These are phyloP conservation scores for Xenus cinereus DNA, from an alignment of 2,113 vertebrate genomes.

Conservation along the genomic window DNA sequence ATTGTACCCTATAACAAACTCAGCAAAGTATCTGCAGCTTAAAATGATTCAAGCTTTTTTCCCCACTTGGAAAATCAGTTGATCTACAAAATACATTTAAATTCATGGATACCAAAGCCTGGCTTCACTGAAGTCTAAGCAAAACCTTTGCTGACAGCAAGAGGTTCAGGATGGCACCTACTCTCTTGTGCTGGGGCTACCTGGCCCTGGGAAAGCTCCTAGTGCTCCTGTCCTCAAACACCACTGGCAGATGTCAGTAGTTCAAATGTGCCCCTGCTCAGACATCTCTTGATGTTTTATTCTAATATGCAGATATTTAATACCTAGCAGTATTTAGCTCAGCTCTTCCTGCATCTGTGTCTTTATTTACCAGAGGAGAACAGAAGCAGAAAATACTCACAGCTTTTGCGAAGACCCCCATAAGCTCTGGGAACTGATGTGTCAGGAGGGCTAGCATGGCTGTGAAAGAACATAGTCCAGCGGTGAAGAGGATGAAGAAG, in stretches of 20 bases:
- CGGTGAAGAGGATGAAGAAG: slow-evolving; percentile 99
- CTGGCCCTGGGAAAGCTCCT: neutral
- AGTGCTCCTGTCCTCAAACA: neutral
- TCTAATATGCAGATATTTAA: neutral
- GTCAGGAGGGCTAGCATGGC: slow-evolving; percentile 98
- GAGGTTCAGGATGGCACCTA: neutral
- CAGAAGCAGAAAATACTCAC: slow-evolving; percentile 80
- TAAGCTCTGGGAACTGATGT: slow-evolving; percentile 98
- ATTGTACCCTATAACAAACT: neutral
- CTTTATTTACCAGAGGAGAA: neutral
- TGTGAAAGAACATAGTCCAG: slow-evolving; percentile 97
- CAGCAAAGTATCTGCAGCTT: neutral
- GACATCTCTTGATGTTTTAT: neutral
- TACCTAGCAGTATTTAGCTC: neutral
- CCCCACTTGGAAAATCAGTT: neutral
- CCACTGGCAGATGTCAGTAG: neutral
- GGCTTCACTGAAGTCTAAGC: neutral
- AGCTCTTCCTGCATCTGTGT: neutral
- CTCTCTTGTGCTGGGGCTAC: neutral
- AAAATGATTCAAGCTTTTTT: neutral
- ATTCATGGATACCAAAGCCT: neutral
- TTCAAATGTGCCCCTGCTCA: neutral
- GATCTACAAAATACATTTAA: neutral
- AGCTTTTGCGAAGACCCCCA: slow-evolving; percentile 98
- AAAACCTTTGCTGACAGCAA: neutral